phyloP scores from a whole-genome alignment of 1,140 invertebrate species.

The Penaeus chinensis region DNA sequence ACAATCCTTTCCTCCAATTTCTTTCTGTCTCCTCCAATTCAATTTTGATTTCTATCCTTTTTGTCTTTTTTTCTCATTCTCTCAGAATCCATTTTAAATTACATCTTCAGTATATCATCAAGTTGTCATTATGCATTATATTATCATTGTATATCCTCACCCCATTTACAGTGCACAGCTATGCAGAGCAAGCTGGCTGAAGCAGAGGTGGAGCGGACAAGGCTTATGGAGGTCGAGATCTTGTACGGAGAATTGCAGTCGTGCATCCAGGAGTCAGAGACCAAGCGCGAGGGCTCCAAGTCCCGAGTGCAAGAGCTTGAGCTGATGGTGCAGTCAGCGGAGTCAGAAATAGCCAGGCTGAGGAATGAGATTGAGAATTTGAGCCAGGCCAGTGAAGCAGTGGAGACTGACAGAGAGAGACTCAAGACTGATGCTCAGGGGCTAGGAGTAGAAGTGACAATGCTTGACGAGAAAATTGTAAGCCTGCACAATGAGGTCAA shows the following conservation, averaged over 20 bases:
- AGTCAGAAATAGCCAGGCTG: slow-evolving; percentile 59
- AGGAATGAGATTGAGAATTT: slow-evolving; percentile 52
- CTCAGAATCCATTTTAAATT: neutral
- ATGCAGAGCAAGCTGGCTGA: slow-evolving; percentile 58
- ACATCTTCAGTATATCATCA: neutral
- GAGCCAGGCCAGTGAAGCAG: slow-evolving; percentile 29
- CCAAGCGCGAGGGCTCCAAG: slow-evolving; percentile 58
- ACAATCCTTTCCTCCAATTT: too few species aligned
- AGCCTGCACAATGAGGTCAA: slow-evolving; percentile 33
- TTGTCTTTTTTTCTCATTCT: too few species aligned
- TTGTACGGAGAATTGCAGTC: slow-evolving; percentile 59
- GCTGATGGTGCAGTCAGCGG: slow-evolving; percentile 62
- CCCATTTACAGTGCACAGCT: slow-evolving; percentile 50
- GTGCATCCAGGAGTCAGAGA: slow-evolving; percentile 59
- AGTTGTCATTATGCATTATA: neutral
- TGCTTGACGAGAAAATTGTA: slow-evolving; percentile 34
- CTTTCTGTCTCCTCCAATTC: too few species aligned
- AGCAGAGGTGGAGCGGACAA: slow-evolving; percentile 40
- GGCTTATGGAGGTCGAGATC: slow-evolving; percentile 49
- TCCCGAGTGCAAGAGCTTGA: slow-evolving; percentile 61
- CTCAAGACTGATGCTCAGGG: slow-evolving; percentile 44
- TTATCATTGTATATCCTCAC: neutral
- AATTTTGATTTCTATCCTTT: too few species aligned
- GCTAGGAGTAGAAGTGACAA: slow-evolving; percentile 30
- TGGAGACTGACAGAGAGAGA: slow-evolving; percentile 41